These are phyloP conservation scores for Cheiracanthium punctorium DNA, from an alignment of 2,888 invertebrate species.

Conservation along the genomic window DNA sequence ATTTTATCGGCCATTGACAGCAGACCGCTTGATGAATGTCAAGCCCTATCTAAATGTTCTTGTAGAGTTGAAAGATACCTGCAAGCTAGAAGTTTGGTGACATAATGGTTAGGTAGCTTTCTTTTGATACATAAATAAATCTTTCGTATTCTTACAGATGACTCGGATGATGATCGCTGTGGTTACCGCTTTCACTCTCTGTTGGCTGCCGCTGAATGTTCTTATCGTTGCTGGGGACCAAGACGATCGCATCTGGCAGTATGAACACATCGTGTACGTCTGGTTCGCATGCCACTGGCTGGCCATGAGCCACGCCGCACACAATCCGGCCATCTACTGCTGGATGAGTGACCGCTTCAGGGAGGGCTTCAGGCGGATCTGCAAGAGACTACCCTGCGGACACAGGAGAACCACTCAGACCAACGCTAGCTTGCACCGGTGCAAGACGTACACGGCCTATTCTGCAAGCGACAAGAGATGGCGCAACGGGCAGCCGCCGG, in stretches of 20 bases:
- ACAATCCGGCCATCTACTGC: constrained; percentile 91
- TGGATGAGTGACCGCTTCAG: constrained; percentile 91
- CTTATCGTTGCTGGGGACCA: constrained; percentile 71
- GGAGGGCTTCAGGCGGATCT: constrained; percentile 73
- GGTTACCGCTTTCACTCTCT: constrained; percentile 79
- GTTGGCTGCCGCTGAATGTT: constrained; percentile 79
- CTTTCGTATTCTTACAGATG: constrained; percentile 79
- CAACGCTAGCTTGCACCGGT: constrained; percentile 34
- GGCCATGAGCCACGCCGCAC: constrained; percentile 82
- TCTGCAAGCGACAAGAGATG: constrained; percentile 43
- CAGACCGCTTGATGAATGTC: too few relatives aligned
- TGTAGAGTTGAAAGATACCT: too few relatives aligned
- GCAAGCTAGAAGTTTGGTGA: too few relatives aligned
- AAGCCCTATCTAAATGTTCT: too few relatives aligned
- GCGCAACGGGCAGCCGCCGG: constrained; percentile 12
- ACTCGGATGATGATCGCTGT: constrained; percentile 80
- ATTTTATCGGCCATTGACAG: too few relatives aligned
- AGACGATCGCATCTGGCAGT: constrained; percentile 61
- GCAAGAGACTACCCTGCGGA: constrained; percentile 22
- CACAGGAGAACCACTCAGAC: constrained; percentile 31
- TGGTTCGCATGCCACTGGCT: constrained; percentile 72
- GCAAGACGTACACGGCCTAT: constrained; percentile 58
- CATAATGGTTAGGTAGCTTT: too few relatives aligned
- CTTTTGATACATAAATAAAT: too few relatives aligned
- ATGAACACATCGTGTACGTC: constrained; percentile 68